These are phyloP conservation scores for Danio jaintianensis DNA, from an alignment of 2,797 vertebrate genomes.

Conservation along the genomic window DNA sequence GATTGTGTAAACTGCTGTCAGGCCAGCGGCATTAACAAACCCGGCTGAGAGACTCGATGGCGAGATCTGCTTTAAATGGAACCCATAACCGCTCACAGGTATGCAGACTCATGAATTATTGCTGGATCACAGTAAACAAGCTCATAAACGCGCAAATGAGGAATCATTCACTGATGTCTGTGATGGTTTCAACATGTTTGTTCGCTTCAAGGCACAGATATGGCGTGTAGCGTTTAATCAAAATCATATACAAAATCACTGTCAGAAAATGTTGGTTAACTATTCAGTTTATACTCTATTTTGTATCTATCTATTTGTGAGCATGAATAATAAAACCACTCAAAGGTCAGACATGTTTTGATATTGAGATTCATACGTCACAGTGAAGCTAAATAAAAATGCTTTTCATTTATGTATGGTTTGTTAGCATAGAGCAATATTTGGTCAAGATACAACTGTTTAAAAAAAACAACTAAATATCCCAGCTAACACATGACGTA, in stretches of 20 bases:
- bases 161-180: conserved; percentile 4
- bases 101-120: conserved; percentile 25
- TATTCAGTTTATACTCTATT: not conserved
- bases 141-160: conserved; percentile 31
- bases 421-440: too few species aligned
- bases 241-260: not conserved
- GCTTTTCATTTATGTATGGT: too few species aligned
- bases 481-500: too few species aligned
- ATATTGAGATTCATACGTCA: too few species aligned
- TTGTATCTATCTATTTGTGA: not conserved
- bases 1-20: conserved; percentile 23
- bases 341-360: too few species aligned
- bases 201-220: conserved; percentile 5
- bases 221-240: not conserved
- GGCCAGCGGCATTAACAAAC: not conserved
- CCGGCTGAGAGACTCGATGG: conserved; percentile 3
- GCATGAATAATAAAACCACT: too few species aligned
- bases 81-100: conserved; percentile 33
- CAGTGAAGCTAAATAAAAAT: too few species aligned
- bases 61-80: conserved; percentile 15
- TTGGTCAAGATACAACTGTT: too few species aligned
- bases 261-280: not conserved
- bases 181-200: conserved; percentile 23
- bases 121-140: conserved; percentile 22
- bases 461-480: too few species aligned